Conservation (phyloP, 2,888 invertebrate species). For the Mesorhabditis belari region DNA sequence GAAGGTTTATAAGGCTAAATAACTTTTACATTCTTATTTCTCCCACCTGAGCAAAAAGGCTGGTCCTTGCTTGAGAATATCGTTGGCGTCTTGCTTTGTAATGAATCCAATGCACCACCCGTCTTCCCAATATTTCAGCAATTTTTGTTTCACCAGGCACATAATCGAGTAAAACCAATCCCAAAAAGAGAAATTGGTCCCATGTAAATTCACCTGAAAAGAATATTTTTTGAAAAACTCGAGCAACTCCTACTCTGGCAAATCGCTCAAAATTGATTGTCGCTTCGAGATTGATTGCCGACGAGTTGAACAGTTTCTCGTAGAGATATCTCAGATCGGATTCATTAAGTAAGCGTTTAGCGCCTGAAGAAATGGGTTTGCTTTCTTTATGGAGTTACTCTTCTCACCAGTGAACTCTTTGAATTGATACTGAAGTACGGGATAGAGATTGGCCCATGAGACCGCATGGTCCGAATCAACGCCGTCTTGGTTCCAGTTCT, state of each 20-base stretch:
- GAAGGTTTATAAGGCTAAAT: not conserved
- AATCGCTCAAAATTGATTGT: conserved; percentile 51
- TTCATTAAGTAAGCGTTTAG: conserved; percentile 69
- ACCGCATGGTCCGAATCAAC: conserved; percentile 63
- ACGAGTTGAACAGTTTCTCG: conserved; percentile 74
- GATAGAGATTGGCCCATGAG: too few relatives aligned
- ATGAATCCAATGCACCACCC: conserved; percentile 68
- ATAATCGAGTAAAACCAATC: conserved; percentile 99
- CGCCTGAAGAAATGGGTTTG: conserved; percentile 55
- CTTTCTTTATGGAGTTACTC: too few relatives aligned
- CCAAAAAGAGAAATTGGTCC: conserved; percentile 84
- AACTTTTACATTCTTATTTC: not conserved
- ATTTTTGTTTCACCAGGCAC: conserved; percentile 87
- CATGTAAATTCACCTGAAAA: conserved; percentile 38
- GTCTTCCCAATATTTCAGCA: conserved; percentile 84
- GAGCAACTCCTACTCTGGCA: conserved; percentile 41
- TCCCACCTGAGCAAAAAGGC: conserved; percentile 78
- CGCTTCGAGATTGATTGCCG: conserved; percentile 61
- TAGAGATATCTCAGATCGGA: conserved; percentile 84
- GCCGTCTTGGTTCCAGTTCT: conserved; percentile 33
- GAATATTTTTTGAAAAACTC: too few relatives aligned
- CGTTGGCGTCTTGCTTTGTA: conserved; percentile 79
- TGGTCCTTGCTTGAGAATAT: conserved; percentile 37
- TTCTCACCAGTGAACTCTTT: too few relatives aligned
- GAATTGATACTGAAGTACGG: too few relatives aligned